Conservation (phyloP, 2,113 vertebrate species). For the Xenus cinereus region DNA sequence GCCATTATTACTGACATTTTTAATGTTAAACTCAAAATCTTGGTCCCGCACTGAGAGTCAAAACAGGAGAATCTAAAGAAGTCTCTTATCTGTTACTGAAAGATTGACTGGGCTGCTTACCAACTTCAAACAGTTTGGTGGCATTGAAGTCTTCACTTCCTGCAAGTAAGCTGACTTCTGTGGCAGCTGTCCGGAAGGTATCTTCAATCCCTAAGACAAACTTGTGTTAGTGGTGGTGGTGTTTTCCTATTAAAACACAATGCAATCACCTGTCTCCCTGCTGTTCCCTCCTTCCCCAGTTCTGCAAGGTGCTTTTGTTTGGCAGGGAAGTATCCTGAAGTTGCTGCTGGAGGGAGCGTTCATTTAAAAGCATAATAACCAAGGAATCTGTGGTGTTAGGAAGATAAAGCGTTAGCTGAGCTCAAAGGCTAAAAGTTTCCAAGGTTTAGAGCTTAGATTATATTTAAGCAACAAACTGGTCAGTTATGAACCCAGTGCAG, state of each 20-base stretch:
- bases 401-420: neutral
- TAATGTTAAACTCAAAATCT: neutral
- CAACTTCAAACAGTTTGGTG: slow-evolving; percentile 94
- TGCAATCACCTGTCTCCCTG: neutral
- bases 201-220: slow-evolving; percentile 90
- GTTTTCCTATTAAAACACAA: neutral
- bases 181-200: slow-evolving; percentile 93
- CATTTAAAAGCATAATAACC: neutral
- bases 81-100: neutral
- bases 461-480: neutral
- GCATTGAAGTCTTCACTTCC: slow-evolving; percentile 96
- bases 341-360: neutral
- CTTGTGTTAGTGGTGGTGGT: neutral
- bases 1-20: neutral
- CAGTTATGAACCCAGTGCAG: neutral
- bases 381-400: neutral
- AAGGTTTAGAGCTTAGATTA: neutral
- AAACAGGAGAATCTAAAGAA: neutral
- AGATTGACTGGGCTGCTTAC: slow-evolving; percentile 74
- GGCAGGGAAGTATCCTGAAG: neutral
- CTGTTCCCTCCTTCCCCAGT: neutral
- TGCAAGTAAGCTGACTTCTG: slow-evolving; percentile 92
- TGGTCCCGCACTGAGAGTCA: rapidly evolving
- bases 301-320: neutral
- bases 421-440: neutral